These are phyloP conservation scores for Hycleus phaleratus DNA, from an alignment of 1,140 invertebrate genomes.

Conservation along the genomic window DNA sequence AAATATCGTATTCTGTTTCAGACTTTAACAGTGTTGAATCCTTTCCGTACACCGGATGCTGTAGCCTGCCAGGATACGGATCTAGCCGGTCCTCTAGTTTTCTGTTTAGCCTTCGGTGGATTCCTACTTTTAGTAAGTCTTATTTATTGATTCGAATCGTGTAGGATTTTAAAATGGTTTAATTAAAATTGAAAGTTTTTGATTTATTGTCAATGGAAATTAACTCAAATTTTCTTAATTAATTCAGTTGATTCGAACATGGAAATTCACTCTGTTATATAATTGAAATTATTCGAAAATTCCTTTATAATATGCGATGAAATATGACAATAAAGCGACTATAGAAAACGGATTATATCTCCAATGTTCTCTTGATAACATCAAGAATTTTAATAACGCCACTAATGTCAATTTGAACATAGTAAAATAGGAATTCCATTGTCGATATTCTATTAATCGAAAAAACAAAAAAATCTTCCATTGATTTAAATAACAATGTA, in stretches of 20 bases:
- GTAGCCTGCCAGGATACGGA: conserved; percentile 66
- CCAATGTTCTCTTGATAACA: neutral
- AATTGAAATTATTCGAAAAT: neutral
- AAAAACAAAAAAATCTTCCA: neutral
- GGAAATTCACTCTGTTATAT: neutral
- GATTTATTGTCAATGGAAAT: neutral
- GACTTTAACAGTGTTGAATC: conserved; percentile 72
- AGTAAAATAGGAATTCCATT: conserved; percentile 3
- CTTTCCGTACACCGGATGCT: conserved; percentile 53
- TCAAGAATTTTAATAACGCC: conserved; percentile 7
- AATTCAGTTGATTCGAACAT: neutral
- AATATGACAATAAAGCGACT: neutral
- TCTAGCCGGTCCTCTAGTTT: conserved; percentile 72
- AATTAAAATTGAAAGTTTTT: neutral
- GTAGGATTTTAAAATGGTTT: neutral
- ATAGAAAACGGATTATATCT: neutral
- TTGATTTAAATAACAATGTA: neutral
- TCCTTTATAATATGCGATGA: neutral
- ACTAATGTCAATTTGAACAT: conserved; percentile 5
- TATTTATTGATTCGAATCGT: neutral
- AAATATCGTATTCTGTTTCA: conserved; percentile 36
- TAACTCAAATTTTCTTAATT: neutral
- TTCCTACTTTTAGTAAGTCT: conserved; percentile 47
- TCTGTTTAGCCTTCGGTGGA: conserved; percentile 70
- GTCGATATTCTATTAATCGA: conserved; percentile 4